Base-by-base conservation (phyloP, 1,140 invertebrate genomes). In the Teleogryllus occipitalis region DNA sequence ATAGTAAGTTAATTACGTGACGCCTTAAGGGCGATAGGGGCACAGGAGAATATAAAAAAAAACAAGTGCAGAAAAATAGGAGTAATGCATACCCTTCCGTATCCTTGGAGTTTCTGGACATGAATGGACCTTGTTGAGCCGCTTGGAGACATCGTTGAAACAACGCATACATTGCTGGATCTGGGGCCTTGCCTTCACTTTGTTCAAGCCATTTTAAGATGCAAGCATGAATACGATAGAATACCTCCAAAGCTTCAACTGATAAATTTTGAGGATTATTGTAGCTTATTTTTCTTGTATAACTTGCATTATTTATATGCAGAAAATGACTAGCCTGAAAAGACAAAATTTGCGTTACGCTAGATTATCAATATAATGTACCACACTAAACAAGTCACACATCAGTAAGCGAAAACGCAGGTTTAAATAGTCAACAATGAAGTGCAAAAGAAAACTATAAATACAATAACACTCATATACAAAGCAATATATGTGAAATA, bases 171-270 rank as follows among this genome's bases (percentile, higher is more conserved):
- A 47, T 46, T 12, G 46, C 21, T 18, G 27, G 15, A 3, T 76
- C 75, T 7, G 80, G 8, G 77, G 75, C 27, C 83, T 89, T 88
- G 73, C 87, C 86, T 79, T 88, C 88, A 77, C 93, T 90, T 81
- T 92, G 90, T 83, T 96, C 92, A 49, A 97, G 86, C 85, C 92
- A 93, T 85, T 97, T 98, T 7, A 98, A 86, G 83, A 96, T 93
- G 74, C 92, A 92, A 0, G 94, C 92, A 85, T 98, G 95, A 74
- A 96, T 92, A 82, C 94, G 87, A 84, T 94, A 94, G 84, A 93
- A 92, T 8, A 94, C 90, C 87, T 98, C 97, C 22, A 98, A 86
- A 0, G 95, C 93, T 88, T 98, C 96, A n/a, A 98, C 91, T 7
- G 95, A 91, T 47, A 96, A 87, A 85, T 93, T 90, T 80, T 94